Percentiles rank a stretch among this genome's conserved stretches.
These are phyloP conservation scores for Drosophila bunnanda DNA, from an alignment of 2,888 invertebrate genomes.

Conservation along the genomic window DNA sequence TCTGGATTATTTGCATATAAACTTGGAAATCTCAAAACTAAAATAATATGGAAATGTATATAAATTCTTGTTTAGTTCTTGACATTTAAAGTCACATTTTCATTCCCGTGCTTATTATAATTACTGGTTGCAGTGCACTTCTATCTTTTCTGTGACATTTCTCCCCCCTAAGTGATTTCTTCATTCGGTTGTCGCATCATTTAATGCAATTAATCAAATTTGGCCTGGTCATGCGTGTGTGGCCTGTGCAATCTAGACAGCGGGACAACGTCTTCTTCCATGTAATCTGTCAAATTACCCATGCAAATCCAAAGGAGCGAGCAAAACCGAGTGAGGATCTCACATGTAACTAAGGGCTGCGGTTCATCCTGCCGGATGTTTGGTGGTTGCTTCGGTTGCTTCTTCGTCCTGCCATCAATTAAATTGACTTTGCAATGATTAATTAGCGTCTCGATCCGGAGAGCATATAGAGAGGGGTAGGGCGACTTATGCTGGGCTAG, in stretches of 20 bases:
- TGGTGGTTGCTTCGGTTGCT: conserved; percentile 51
- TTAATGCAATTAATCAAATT: conserved; percentile 56
- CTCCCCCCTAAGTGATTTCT: conserved; percentile 12
- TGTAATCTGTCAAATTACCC: conserved; percentile 82
- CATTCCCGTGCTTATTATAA: background rate
- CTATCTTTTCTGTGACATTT: background rate
- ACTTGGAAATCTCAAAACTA: no score
- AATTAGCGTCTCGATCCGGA: conserved; percentile 72
- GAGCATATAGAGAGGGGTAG: conserved; percentile 23
- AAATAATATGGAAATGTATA: background rate
- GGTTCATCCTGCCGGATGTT: conserved; percentile 48
- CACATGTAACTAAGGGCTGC: conserved; percentile 66
- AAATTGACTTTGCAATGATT: conserved; percentile 76
- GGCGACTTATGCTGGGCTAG: conserved; percentile 5
- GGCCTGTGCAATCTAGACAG: conserved; percentile 7
- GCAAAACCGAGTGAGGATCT: conserved; percentile 6
- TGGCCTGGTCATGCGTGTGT: conserved; percentile 24
- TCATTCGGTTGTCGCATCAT: conserved; percentile 43
- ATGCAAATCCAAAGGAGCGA: conserved; percentile 70
- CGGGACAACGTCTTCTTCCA: conserved; percentile 30
- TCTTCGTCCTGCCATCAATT: conserved; percentile 66
- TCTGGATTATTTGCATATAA: background rate
- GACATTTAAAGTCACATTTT: no score
- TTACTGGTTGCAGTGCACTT: background rate
- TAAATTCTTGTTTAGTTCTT: background rate